Conservation (phyloP, 2,888 invertebrate species). For the Bimastos eiseni region DNA sequence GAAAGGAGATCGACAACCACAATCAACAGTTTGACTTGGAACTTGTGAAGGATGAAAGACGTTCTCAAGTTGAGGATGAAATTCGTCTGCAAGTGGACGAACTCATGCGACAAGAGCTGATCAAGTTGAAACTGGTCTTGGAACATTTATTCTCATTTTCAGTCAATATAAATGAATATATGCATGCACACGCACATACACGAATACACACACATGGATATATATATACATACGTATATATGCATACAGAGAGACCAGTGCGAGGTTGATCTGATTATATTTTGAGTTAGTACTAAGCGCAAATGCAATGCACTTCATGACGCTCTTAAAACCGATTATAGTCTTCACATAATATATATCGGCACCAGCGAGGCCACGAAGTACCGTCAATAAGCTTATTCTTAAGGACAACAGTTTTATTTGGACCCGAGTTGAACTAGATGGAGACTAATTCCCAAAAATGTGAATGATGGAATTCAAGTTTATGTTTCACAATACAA, state of each 20-base stretch:
- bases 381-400: no score
- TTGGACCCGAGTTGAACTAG: no score
- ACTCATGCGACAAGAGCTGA: slow-evolving; percentile 67
- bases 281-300: no score
- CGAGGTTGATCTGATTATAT: no score
- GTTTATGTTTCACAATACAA: not conserved
- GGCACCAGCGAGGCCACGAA: no score
- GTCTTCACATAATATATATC: no score
- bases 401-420: no score
- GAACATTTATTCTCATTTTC: not conserved
- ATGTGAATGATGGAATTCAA: no score
- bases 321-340: no score
- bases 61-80: slow-evolving; percentile 79
- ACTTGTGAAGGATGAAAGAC: slow-evolving; percentile 82
- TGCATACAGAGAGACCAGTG: not conserved
- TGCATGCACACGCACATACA: not conserved
- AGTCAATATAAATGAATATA: not conserved
- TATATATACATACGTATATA: not conserved
- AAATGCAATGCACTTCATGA: no score
- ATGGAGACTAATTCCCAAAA: no score
- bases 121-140: slow-evolving; percentile 71
- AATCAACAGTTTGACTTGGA: slow-evolving; percentile 78
- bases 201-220: not conserved
- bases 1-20: slow-evolving; percentile 76
- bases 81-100: slow-evolving; percentile 73